These are phyloP conservation scores for Zaprionus nigranus DNA, from an alignment of 1,140 invertebrate genomes.

Conservation along the genomic window DNA sequence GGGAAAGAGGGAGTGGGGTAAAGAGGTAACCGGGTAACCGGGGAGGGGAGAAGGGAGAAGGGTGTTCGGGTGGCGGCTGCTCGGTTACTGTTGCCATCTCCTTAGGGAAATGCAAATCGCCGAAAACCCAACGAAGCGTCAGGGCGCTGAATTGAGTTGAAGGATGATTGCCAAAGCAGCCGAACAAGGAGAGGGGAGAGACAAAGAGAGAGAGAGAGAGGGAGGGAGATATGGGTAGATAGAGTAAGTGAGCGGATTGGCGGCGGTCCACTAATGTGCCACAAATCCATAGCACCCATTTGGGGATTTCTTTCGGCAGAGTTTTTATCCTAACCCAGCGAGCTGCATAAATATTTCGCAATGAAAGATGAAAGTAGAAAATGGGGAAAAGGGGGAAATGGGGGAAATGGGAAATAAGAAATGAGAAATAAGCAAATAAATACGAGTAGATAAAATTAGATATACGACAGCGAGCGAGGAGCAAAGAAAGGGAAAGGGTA, in stretches of 20 bases:
- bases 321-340: not conserved
- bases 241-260: slow-evolving; percentile 21
- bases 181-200: not conserved
- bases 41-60: not conserved
- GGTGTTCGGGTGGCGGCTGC: not conserved
- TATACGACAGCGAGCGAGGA: not conserved
- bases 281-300: slow-evolving; percentile 69
- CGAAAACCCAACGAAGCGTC: slow-evolving; percentile 66
- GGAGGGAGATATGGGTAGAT: not conserved
- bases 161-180: slow-evolving; percentile 27
- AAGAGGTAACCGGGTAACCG: not conserved
- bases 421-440: slow-evolving; percentile 15
- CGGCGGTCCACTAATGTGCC: slow-evolving; percentile 53
- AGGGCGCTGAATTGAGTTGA: slow-evolving; percentile 52
- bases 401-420: not conserved
- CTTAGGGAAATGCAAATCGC: slow-evolving; percentile 68
- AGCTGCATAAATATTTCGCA: slow-evolving; percentile 30
- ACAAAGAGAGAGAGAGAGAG: not conserved
- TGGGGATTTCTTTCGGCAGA: slow-evolving; percentile 33
- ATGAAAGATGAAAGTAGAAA: slow-evolving; percentile 8
- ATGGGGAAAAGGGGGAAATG: not conserved
- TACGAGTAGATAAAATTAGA: slow-evolving; percentile 11
- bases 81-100: slow-evolving; percentile 33
- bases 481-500: slow-evolving; percentile 8
- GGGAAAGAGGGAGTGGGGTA: not conserved